A percentile compares a stretch with the other conserved stretches of the same genome.
These are phyloP conservation scores for Acanthis flammea DNA, from an alignment of 2,797 vertebrate species.

Conservation along the genomic window DNA sequence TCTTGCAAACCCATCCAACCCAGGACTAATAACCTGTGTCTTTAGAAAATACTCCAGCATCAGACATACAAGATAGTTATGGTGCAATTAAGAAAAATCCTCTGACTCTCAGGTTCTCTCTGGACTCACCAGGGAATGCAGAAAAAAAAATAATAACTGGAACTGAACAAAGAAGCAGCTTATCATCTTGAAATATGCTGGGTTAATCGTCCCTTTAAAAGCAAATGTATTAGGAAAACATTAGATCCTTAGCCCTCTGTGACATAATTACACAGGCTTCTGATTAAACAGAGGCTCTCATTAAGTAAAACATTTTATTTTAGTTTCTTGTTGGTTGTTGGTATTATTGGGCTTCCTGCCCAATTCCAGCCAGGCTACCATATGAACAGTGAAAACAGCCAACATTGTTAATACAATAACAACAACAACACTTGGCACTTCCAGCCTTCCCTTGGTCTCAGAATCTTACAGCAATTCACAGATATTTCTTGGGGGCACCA, in stretches of 20 bases:
- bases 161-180: slow-evolving; percentile 52
- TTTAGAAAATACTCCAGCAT: slow-evolving; percentile 29
- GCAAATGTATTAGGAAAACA: slow-evolving; percentile 58
- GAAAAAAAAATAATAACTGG: slow-evolving; percentile 6
- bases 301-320: slow-evolving; percentile 69
- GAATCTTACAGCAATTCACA: slow-evolving; percentile 44
- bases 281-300: slow-evolving; percentile 62
- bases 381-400: slow-evolving; percentile 66
- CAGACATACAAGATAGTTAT: slow-evolving; percentile 31
- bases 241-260: slow-evolving; percentile 61
- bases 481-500: background rate
- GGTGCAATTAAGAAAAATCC: slow-evolving; percentile 50
- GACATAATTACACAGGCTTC: slow-evolving; percentile 67
- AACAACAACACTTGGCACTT: slow-evolving; percentile 63
- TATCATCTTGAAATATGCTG: slow-evolving; percentile 60
- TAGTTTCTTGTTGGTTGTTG: slow-evolving; percentile 57
- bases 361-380: slow-evolving; percentile 71
- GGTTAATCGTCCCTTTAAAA: slow-evolving; percentile 62
- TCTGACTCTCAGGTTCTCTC: slow-evolving; percentile 32
- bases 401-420: slow-evolving; percentile 52
- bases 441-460: slow-evolving; percentile 35
- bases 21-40: slow-evolving; percentile 32
- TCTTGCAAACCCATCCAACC: slow-evolving; percentile 3
- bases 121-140: slow-evolving; percentile 30
- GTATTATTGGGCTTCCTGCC: slow-evolving; percentile 56